phyloP scores from a whole-genome alignment of 1,140 invertebrate genomes.

The Batillaria attramentaria region DNA sequence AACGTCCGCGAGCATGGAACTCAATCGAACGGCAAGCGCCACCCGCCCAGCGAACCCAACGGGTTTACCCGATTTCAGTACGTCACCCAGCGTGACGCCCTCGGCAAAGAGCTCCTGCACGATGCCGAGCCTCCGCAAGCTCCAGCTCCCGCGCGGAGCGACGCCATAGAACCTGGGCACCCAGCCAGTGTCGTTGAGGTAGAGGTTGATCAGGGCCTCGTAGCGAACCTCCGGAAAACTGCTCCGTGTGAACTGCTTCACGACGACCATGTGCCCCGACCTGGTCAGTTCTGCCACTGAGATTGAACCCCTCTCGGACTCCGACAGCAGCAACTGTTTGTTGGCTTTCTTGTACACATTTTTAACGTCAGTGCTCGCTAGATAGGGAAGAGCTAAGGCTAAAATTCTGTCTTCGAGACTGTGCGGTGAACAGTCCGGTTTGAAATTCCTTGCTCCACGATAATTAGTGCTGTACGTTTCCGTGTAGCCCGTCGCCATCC shows the following conservation, averaged over 20 bases:
- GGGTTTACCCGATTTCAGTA: neutral
- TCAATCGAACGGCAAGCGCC: neutral
- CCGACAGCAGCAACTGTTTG: too few relatives aligned
- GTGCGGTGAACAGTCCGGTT: too few relatives aligned
- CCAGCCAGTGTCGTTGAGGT: conserved; percentile 14
- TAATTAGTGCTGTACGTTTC: too few relatives aligned
- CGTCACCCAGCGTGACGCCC: neutral
- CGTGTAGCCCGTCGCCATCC: too few relatives aligned
- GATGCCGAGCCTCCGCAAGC: neutral
- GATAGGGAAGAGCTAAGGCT: too few relatives aligned
- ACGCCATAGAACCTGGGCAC: conserved; percentile 15
- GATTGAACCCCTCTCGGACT: too few relatives aligned
- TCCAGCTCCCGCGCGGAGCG: neutral
- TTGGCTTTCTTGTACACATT: too few relatives aligned
- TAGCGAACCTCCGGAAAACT: neutral
- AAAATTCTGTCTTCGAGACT: too few relatives aligned
- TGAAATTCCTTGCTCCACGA: too few relatives aligned
- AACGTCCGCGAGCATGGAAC: neutral
- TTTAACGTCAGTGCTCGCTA: too few relatives aligned
- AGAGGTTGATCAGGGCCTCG: conserved; percentile 11
- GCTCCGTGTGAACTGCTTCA: neutral
- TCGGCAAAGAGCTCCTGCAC: conserved; percentile 10
- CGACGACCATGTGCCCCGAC: neutral
- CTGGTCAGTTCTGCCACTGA: too few relatives aligned
- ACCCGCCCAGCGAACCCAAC: neutral